Evolutionary conservation across 2,888 invertebrate species (phyloP).

Genomic region (Drosophila flavopinicola): DNA sequence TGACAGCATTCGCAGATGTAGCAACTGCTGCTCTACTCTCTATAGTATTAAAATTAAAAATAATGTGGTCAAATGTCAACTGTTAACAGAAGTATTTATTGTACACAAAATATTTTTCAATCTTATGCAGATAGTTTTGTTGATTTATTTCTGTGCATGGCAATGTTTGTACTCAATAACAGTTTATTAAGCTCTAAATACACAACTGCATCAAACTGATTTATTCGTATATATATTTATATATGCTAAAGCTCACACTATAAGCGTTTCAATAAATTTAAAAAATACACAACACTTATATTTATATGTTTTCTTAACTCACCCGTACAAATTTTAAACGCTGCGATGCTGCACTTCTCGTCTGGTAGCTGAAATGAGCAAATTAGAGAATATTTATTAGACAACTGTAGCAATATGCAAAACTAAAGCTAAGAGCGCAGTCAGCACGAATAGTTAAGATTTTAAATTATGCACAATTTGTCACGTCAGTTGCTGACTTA

Average conservation of each 20-base stretch:
- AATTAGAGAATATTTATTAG: constrained; percentile 15
- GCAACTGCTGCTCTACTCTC: too few species aligned
- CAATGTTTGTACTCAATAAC: too few species aligned
- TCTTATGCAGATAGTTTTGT: background rate
- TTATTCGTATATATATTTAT: background rate
- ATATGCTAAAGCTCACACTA: too few species aligned
- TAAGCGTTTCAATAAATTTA: too few species aligned
- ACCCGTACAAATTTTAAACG: constrained; percentile 12
- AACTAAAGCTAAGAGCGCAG: background rate
- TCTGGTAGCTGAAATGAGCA: constrained; percentile 35
- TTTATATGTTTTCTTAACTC: background rate
- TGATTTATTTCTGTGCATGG: too few species aligned
- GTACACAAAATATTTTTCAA: background rate
- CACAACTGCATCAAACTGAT: background rate
- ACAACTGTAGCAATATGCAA: background rate
- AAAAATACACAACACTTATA: background rate
- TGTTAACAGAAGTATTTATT: background rate
- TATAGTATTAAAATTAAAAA: too few species aligned
- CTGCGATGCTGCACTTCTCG: constrained; percentile 2
- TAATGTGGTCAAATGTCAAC: too few species aligned
- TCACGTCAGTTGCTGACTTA: constrained; percentile 63
- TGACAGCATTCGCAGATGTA: too few species aligned
- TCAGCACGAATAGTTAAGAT: constrained; percentile 14
- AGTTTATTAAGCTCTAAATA: background rate
- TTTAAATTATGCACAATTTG: constrained; percentile 52